Base-by-base conservation (phyloP, 2,888 invertebrate genomes). In the Ctenicera cuprea region DNA sequence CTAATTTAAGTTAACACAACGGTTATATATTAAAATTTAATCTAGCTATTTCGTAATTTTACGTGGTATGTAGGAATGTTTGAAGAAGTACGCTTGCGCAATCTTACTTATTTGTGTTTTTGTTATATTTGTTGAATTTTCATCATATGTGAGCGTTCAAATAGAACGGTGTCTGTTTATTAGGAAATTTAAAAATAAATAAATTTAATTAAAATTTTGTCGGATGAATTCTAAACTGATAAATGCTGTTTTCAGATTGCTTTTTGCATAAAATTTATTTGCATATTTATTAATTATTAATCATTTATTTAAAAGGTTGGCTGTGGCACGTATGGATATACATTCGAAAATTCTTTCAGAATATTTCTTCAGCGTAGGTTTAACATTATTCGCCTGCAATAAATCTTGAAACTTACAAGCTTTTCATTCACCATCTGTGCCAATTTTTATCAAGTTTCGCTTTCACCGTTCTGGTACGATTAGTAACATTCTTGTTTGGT, bases 1-100 rank as follows among this genome's bases (percentile, higher is more conserved):
- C 48, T 59, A 69, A 69, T 69, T 69, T 61, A 69, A 62, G 26
- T 41, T 48, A 50, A 62, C 48, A 50, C 61, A 62, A 50, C 37
- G 62, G 50, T 61, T 69, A 37, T 61, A 33, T 14, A 62, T 69
- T n/a, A 48, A 69, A 68, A 62, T 62, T 48, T 59, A 59, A 59
- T 59, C 41, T 59, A 38, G 38, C 33, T 7, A 11, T 59, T 59
- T 30, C 33, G 18, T 16, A 59, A 20, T 59, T 38, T 3, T 5
- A 14, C n/a, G 2, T 38, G 57, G 22, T 16, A 5, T 14, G 14
- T 33, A 22, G 30, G 30, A 22, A 22, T 9, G 54, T 30, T 16
- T 30, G 1, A 14, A 33, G 18, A 1, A n/a, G n/a, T 52, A 52
- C 22, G n/a, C n/a, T 52, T 22, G 26, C 26, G 11, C 22, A 52